A percentile compares a stretch with the other conserved stretches of the same genome.
These are phyloP conservation scores for Holcopasites calliopsidis DNA, from an alignment of 1,140 invertebrate genomes.

Conservation along the genomic window DNA sequence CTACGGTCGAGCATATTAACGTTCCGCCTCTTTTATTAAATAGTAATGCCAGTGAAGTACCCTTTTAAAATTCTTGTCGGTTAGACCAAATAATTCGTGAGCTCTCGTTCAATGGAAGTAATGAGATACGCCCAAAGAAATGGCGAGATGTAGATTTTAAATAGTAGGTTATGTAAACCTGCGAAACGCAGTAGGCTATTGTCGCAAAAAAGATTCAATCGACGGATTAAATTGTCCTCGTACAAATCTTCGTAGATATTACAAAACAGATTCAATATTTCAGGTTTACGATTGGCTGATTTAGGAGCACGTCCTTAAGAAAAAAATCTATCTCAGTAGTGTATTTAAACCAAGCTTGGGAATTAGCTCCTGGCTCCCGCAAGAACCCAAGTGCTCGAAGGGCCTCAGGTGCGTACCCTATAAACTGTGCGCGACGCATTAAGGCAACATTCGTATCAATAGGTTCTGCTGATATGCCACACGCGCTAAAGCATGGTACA, in stretches of 20 bases:
- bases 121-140: conserved; percentile 4
- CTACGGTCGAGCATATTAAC: conserved; percentile 30
- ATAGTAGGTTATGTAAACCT: conserved; percentile 46
- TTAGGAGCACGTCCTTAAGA: conserved; percentile 41
- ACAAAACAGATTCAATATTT: conserved; percentile 40
- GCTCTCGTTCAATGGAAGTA: conserved; percentile 17
- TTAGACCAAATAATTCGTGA: conserved; percentile 28
- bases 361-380: too few relatives aligned
- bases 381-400: too few relatives aligned
- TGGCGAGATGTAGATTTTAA: conserved; percentile 24
- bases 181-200: conserved; percentile 23
- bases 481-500: too few relatives aligned
- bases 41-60: conserved; percentile 16
- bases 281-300: conserved; percentile 45
- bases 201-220: conserved; percentile 23
- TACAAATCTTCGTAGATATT: conserved; percentile 24
- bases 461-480: too few relatives aligned
- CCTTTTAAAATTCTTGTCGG: conserved; percentile 39
- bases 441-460: too few relatives aligned
- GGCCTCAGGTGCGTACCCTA: too few relatives aligned
- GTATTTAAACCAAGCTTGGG: too few relatives aligned
- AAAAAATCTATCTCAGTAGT: conserved; percentile 43
- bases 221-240: conserved; percentile 20
- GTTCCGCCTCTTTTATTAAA: conserved; percentile 33
- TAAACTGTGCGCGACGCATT: too few relatives aligned